These are phyloP conservation scores for Oeneis ivallda DNA, from an alignment of 2,888 invertebrate genomes.

Conservation along the genomic window DNA sequence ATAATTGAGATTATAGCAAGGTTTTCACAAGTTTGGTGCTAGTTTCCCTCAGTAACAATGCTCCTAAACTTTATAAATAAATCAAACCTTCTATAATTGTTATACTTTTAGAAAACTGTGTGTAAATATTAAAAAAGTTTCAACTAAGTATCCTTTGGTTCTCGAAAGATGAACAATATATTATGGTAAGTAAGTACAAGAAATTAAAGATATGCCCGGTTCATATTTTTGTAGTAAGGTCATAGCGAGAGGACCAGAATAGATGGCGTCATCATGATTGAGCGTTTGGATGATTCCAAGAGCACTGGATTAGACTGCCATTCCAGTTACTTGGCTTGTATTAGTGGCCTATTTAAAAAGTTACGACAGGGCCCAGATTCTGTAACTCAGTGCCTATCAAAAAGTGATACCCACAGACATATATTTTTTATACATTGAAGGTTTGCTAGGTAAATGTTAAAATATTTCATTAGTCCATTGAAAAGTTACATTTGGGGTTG, in stretches of 20 bases:
- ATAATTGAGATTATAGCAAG: not conserved
- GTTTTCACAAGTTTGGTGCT: not conserved
- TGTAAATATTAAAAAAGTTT: constrained; percentile 28
- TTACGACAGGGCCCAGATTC: too few species aligned
- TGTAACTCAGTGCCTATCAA: too few species aligned
- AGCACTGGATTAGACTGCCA: too few species aligned
- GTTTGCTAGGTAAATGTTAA: too few species aligned
- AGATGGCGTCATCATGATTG: not conserved
- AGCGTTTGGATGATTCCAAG: too few species aligned
- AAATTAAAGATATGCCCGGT: constrained; percentile 22
- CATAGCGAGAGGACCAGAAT: not conserved
- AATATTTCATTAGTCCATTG: too few species aligned
- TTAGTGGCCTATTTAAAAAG: too few species aligned
- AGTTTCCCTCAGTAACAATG: constrained; percentile 16
- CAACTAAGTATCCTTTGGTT: constrained; percentile 31
- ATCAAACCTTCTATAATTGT: constrained; percentile 25
- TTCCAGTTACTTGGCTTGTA: too few species aligned
- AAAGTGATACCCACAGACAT: too few species aligned
- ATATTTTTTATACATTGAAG: too few species aligned
- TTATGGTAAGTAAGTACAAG: constrained; percentile 3
- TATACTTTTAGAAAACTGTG: constrained; percentile 45
- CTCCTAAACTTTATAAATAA: constrained; percentile 27
- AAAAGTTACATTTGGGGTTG: too few species aligned
- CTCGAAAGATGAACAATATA: constrained; percentile 42
- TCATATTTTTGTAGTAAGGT: not conserved